Percentiles rank a stretch among this genome's conserved stretches.
phyloP scores from a whole-genome alignment of 2,797 vertebrate species.

The Clarias fuscus region DNA sequence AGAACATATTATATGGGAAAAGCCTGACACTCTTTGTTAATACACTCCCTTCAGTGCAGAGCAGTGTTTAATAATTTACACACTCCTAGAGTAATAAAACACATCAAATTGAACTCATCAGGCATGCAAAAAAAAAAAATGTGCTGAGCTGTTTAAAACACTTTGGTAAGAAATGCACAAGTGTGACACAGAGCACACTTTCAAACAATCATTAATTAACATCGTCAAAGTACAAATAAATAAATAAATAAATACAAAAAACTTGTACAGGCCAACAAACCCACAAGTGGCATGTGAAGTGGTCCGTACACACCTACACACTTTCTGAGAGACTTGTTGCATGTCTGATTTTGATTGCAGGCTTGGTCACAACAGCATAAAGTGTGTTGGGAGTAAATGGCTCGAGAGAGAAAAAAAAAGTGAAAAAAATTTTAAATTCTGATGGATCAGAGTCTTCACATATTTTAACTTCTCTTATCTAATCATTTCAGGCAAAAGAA shows the following conservation, averaged over 20 bases:
- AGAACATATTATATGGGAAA: not conserved
- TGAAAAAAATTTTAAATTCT: not conserved
- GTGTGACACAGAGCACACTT: too few species aligned
- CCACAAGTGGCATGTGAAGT: not conserved
- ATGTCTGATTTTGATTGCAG: not conserved
- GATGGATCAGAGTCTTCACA: not conserved
- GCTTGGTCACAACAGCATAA: not conserved
- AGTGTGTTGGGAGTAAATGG: not conserved
- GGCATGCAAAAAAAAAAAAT: not conserved
- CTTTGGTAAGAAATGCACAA: too few species aligned
- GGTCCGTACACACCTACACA: not conserved
- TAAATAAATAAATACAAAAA: not conserved
- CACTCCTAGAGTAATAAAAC: not conserved
- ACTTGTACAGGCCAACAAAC: not conserved
- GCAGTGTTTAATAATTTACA: not conserved
- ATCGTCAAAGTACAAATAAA: too few species aligned
- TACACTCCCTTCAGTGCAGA: not conserved
- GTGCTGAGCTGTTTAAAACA: too few species aligned
- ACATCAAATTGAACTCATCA: not conserved
- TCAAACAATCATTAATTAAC: too few species aligned
- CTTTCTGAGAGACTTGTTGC: not conserved
- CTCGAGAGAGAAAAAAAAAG: not conserved
- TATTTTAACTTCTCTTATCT: not conserved
- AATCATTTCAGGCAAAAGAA: not conserved
- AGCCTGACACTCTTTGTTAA: not conserved